phyloP scores from a whole-genome alignment of 2,797 vertebrate species.

The Brachyalestes nurse region DNA sequence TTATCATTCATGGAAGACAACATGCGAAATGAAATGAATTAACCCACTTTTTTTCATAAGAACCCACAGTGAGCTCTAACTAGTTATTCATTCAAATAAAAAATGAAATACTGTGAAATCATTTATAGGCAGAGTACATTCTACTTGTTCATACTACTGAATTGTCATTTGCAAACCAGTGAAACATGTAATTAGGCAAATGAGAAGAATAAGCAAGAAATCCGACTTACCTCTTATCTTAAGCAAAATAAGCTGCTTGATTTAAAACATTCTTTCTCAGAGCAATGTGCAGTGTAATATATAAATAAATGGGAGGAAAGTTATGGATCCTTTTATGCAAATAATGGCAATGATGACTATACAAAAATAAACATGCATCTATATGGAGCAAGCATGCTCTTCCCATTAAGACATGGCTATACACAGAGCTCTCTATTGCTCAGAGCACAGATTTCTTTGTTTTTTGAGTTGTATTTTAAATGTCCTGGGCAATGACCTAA shows the following conservation, averaged over 20 bases:
- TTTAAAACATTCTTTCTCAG: neutral
- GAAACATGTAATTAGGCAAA: constrained; percentile 45
- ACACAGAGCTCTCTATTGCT: neutral
- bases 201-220: constrained; percentile 7
- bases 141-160: constrained; percentile 38
- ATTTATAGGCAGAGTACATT: neutral
- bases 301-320: neutral
- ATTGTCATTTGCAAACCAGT: constrained; percentile 70
- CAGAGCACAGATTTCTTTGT: neutral
- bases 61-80: neutral
- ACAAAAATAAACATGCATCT: neutral
- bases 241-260: constrained; percentile 2
- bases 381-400: constrained; percentile 15
- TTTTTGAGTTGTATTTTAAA: constrained; percentile 6
- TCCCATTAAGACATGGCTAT: neutral
- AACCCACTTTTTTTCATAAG: neutral
- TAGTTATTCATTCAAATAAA: neutral
- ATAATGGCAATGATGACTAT: neutral
- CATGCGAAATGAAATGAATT: neutral
- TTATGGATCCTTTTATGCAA: neutral
- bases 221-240: constrained; percentile 25
- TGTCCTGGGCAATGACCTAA: neutral
- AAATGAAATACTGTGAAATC: constrained; percentile 38
- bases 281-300: neutral
- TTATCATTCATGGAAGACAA: neutral